Percentiles rank a stretch among this genome's conserved stretches.
phyloP scores from a whole-genome alignment of 1,140 invertebrate species.

The Solenopsis fugax region DNA sequence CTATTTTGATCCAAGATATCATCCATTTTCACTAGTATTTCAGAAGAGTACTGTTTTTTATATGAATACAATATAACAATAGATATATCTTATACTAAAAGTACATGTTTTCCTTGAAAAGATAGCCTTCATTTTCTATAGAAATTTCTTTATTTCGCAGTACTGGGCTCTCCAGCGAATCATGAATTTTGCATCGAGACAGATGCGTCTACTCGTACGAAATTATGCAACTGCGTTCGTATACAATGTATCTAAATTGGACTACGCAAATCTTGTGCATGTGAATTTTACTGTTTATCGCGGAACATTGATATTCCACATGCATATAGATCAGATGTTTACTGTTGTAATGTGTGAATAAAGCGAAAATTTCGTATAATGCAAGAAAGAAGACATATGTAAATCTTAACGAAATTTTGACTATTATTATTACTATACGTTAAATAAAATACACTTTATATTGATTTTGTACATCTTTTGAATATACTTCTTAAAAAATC shows the following conservation, averaged over 20 bases:
- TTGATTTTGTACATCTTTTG: neutral
- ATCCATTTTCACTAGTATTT: too few species aligned
- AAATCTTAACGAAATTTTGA: neutral
- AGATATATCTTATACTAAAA: neutral
- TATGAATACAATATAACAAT: too few species aligned
- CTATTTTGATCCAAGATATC: too few species aligned
- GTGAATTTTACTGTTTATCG: neutral
- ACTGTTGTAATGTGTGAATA: neutral
- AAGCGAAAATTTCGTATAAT: neutral
- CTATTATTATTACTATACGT: neutral
- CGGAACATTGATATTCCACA: neutral
- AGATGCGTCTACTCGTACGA: slow-evolving; percentile 28
- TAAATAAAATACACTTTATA: neutral
- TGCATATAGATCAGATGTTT: neutral
- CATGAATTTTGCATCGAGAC: slow-evolving; percentile 54
- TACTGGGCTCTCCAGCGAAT: neutral
- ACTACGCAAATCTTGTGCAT: slow-evolving; percentile 2
- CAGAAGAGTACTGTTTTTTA: too few species aligned
- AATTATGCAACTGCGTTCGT: slow-evolving; percentile 24
- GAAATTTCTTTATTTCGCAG: neutral
- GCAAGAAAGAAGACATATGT: neutral
- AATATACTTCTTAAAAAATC: neutral
- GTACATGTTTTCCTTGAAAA: neutral
- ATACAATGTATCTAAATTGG: slow-evolving; percentile 35
- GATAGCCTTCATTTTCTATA: slow-evolving; percentile 5